phyloP scores from a whole-genome alignment of 2,888 invertebrate species.

The Lithophane socia region DNA sequence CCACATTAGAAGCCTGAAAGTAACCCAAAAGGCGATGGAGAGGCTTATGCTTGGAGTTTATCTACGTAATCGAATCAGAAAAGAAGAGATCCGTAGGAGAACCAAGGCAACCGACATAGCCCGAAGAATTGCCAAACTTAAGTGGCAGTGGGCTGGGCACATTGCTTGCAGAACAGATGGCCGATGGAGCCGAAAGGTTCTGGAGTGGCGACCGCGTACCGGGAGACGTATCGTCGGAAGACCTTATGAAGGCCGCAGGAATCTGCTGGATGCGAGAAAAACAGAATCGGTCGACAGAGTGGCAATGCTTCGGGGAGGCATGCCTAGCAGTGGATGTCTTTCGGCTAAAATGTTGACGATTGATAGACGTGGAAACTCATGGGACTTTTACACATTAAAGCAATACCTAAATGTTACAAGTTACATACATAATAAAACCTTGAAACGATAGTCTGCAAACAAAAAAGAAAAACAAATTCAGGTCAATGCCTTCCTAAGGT shows the following conservation, averaged over 20 bases:
- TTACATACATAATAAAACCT: not conserved
- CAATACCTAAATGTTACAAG: not conserved
- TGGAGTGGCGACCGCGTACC: too few relatives aligned
- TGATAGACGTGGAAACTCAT: not conserved
- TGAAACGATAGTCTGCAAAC: not conserved
- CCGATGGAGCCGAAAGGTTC: too few relatives aligned
- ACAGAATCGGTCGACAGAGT: not conserved
- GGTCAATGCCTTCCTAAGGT: not conserved
- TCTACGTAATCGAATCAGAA: too few relatives aligned
- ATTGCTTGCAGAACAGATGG: too few relatives aligned
- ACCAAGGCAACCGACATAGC: too few relatives aligned
- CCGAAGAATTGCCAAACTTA: too few relatives aligned
- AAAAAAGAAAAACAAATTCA: conserved; percentile 6
- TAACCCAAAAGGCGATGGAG: too few relatives aligned
- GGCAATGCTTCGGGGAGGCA: not conserved
- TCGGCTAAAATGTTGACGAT: not conserved
- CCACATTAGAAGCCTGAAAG: too few relatives aligned
- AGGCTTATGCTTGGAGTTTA: not conserved
- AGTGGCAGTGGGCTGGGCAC: too few relatives aligned
- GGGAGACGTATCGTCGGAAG: too few relatives aligned
- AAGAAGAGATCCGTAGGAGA: too few relatives aligned
- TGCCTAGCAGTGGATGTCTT: not conserved
- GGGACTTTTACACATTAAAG: not conserved
- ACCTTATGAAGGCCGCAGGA: not conserved
- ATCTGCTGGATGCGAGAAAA: not conserved